phyloP scores from a whole-genome alignment of 2,113 vertebrate genomes.

The Ochotona curzoniae region DNA sequence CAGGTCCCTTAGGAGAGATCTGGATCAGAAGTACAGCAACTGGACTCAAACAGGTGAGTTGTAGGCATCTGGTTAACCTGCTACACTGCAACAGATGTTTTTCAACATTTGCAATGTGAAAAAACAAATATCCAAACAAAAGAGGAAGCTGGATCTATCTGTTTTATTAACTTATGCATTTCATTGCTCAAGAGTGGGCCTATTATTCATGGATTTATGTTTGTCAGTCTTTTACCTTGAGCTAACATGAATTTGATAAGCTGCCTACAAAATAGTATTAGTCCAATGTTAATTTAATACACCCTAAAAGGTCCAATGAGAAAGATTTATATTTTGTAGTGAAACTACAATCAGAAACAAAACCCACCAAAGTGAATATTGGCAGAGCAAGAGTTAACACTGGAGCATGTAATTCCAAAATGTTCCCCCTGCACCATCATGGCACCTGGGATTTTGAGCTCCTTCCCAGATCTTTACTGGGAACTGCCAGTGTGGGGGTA shows the following conservation, averaged over 20 bases:
- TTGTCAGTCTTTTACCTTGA: background rate
- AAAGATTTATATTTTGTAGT: background rate
- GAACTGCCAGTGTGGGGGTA: fast-evolving
- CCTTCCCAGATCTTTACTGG: background rate
- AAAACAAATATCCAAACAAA: background rate
- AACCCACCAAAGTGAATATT: background rate
- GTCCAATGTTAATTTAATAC: background rate
- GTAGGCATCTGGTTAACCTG: too few relatives aligned
- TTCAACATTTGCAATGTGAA: background rate
- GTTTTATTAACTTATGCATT: background rate
- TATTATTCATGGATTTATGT: background rate
- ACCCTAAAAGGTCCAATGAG: background rate
- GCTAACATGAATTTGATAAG: background rate
- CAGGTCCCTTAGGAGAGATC: too few relatives aligned
- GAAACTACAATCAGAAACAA: background rate
- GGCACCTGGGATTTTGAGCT: background rate
- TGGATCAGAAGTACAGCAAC: too few relatives aligned
- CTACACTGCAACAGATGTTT: background rate
- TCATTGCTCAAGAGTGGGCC: background rate
- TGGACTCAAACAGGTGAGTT: too few relatives aligned
- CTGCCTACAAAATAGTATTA: background rate
- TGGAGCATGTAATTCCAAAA: background rate
- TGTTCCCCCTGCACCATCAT: too few relatives aligned
- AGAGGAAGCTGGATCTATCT: background rate
- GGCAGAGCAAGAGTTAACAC: background rate